These are phyloP conservation scores for Plusia festucae DNA, from an alignment of 2,888 invertebrate genomes.

Conservation along the genomic window DNA sequence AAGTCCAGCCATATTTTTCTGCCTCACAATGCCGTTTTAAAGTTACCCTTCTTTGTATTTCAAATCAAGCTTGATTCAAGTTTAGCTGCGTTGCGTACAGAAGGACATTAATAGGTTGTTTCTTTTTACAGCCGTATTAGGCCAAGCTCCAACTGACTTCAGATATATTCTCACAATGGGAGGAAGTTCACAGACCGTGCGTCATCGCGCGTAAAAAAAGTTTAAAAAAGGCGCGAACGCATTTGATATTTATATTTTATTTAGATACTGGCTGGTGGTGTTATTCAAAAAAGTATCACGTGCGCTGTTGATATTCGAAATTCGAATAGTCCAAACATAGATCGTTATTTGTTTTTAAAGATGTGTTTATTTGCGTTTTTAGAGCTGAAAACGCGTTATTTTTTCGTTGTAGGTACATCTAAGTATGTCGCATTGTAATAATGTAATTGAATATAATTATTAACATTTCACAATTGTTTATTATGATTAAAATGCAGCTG, in stretches of 20 bases:
- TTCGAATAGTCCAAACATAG: conserved; percentile 51
- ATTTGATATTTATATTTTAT: conserved; percentile 72
- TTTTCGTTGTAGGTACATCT: conserved; percentile 31
- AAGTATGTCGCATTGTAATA: conserved; percentile 22
- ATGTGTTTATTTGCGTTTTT: conserved; percentile 41
- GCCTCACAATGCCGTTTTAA: neutral
- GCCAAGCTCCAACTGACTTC: conserved; percentile 53
- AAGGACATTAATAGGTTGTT: conserved; percentile 52
- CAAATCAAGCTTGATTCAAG: conserved; percentile 30
- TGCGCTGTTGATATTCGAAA: conserved; percentile 58
- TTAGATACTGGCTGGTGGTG: conserved; percentile 50
- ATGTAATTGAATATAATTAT: conserved; percentile 31
- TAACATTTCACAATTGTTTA: conserved; percentile 3
- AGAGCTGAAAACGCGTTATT: conserved; percentile 28
- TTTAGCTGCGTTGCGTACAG: conserved; percentile 21
- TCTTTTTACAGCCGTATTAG: conserved; percentile 60
- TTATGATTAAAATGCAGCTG: neutral
- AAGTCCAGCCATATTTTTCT: conserved; percentile 5
- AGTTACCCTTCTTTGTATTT: conserved; percentile 16
- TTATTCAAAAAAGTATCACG: conserved; percentile 59
- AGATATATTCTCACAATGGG: conserved; percentile 82
- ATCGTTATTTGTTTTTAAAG: conserved; percentile 52
- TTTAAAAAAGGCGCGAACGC: conserved; percentile 65
- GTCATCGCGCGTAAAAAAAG: conserved; percentile 76
- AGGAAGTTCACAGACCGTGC: conserved; percentile 87